phyloP scores from a whole-genome alignment of 2,797 vertebrate species.

The Rhadinocentrus ornatus region DNA sequence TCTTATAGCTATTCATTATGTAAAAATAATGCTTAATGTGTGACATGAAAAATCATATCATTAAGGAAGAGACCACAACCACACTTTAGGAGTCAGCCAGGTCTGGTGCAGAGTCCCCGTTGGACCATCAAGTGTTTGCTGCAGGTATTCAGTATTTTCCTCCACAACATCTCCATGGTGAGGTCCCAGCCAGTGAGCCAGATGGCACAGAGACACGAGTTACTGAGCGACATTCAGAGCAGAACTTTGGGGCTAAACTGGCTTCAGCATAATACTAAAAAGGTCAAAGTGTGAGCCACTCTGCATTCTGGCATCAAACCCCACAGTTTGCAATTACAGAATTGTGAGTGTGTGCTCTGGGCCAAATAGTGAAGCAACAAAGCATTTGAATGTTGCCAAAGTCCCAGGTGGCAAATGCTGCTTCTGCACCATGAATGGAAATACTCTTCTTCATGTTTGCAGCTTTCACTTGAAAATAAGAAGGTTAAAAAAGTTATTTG shows the following conservation, averaged over 20 bases:
- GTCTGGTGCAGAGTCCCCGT: conserved; percentile 26
- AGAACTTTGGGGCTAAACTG: conserved; percentile 55
- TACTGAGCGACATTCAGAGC: conserved; percentile 57
- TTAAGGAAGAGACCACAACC: conserved; percentile 4
- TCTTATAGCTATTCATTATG: neutral
- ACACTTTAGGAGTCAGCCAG: conserved; percentile 21
- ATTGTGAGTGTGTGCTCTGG: conserved; percentile 40
- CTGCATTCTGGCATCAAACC: conserved; percentile 47
- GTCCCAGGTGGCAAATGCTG: conserved; percentile 41
- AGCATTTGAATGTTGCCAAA: conserved; percentile 48
- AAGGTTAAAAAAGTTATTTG: neutral
- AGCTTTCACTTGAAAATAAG: conserved; percentile 8
- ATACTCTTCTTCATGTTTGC: conserved; percentile 21
- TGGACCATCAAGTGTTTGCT: conserved; percentile 44
- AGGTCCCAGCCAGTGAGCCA: conserved; percentile 41
- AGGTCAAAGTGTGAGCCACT: conserved; percentile 61
- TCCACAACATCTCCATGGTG: conserved; percentile 48
- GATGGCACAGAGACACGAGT: conserved; percentile 57
- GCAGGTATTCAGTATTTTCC: conserved; percentile 30
- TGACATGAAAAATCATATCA: conserved; percentile 6
- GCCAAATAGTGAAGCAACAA: conserved; percentile 49
- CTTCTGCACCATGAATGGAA: conserved; percentile 31
- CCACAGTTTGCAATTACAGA: conserved; percentile 60
- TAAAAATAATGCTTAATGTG: neutral
- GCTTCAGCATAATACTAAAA: conserved; percentile 41